Conservation (phyloP, 2,113 vertebrate species). For the Shinisaurus crocodilurus region DNA sequence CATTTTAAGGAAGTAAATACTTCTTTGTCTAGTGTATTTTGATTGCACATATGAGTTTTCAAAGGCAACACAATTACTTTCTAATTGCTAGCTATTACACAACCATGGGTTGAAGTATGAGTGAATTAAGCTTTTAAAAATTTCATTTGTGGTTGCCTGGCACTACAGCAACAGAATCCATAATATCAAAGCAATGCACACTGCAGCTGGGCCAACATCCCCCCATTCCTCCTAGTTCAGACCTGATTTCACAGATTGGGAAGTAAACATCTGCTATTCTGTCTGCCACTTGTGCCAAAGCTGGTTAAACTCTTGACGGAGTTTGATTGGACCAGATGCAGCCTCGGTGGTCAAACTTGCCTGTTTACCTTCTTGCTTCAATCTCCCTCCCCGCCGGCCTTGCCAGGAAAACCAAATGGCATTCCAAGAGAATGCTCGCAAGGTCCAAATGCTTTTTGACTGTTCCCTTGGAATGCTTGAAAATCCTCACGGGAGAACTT, state of each 20-base stretch:
- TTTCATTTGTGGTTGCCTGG: constrained; percentile 28
- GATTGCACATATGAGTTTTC: constrained; percentile 1
- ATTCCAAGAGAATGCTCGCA: neutral
- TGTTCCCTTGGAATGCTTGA: neutral
- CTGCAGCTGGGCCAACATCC: neutral
- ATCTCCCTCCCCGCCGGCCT: neutral
- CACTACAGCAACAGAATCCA: neutral
- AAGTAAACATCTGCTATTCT: constrained; percentile 49
- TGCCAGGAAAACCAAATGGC: neutral
- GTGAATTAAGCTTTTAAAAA: constrained; percentile 5
- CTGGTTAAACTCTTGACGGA: constrained; percentile 33
- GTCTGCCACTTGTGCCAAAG: constrained; percentile 31
- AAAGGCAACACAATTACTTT: constrained; percentile 1
- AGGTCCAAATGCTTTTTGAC: neutral
- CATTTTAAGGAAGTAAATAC: neutral
- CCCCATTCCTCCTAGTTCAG: constrained; percentile 21
- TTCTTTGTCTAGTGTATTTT: constrained; percentile 5
- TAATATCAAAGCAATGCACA: neutral
- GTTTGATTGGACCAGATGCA: constrained; percentile 42
- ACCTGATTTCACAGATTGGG: constrained; percentile 46
- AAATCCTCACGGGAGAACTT: neutral
- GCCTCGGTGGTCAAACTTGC: constrained; percentile 31
- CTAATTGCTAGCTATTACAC: constrained; percentile 20
- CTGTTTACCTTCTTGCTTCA: constrained; percentile 10
- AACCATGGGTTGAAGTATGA: neutral